phyloP scores from a whole-genome alignment of 2,888 invertebrate genomes.

The Nematopogon swammerdamellus region DNA sequence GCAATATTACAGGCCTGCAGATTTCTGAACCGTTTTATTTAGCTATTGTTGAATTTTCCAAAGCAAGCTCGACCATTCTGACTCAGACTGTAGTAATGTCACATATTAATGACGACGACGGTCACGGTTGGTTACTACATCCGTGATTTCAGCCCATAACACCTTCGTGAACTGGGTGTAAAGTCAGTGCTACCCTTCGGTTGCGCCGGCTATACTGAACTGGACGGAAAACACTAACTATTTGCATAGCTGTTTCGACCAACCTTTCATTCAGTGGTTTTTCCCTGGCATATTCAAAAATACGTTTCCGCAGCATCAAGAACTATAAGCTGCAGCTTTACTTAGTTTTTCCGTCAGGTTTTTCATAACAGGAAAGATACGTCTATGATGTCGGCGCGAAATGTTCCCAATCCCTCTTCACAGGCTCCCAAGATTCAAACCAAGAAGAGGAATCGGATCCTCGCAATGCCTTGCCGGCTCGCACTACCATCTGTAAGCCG shows the following conservation, averaged over 20 bases:
- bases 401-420: slow-evolving; percentile 10
- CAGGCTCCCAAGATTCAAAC: slow-evolving; percentile 10
- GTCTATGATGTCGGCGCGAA: slow-evolving; percentile 6
- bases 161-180: too few species aligned
- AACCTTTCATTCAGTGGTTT: too few species aligned
- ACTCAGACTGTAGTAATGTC: not conserved
- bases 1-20: not conserved
- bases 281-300: slow-evolving; percentile 14
- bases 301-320: slow-evolving; percentile 11
- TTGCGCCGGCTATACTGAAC: too few species aligned
- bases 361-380: slow-evolving; percentile 6
- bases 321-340: slow-evolving; percentile 11
- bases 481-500: slow-evolving; percentile 9
- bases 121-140: too few species aligned
- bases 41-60: not conserved
- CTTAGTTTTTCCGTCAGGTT: slow-evolving; percentile 11
- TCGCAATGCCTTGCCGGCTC: slow-evolving; percentile 15
- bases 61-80: not conserved
- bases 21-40: not conserved
- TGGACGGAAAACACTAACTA: too few species aligned
- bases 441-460: slow-evolving; percentile 13
- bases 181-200: too few species aligned
- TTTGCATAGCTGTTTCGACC: too few species aligned
- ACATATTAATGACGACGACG: not conserved
- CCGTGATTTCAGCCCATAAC: too few species aligned